Evolutionary conservation across 92 coral and sea anemone genomes (phyloP).

Genomic region (Phymanthus crucifer): DNA sequence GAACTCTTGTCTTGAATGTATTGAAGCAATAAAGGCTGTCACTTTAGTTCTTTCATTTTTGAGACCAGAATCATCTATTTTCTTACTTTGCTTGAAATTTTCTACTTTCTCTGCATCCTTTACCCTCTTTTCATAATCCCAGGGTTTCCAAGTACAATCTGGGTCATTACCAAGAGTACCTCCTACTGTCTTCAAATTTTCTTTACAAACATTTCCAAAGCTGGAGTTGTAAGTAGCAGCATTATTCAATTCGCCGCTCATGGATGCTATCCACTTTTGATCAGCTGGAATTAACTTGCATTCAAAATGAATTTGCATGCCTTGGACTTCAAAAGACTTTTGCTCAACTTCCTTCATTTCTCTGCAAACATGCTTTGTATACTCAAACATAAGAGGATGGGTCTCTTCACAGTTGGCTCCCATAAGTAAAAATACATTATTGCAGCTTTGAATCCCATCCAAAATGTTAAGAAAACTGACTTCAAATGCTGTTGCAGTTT

Average conservation of each 20-base stretch:
- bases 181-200: conserved; percentile 6
- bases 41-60: conserved; percentile 35
- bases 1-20: conserved; percentile 27
- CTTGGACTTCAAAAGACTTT: conserved; percentile 30
- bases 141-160: conserved; percentile 22
- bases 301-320: conserved; percentile 27
- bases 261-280: conserved; percentile 34
- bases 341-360: conserved; percentile 44
- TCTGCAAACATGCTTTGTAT: conserved; percentile 42
- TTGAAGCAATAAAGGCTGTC: conserved; percentile 26
- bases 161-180: conserved; percentile 16
- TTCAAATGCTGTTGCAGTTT: conserved; percentile 47
- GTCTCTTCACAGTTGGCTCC: conserved; percentile 56
- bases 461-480: conserved; percentile 50
- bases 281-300: conserved; percentile 45
- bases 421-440: conserved; percentile 44
- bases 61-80: conserved; percentile 17
- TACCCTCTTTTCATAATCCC: conserved; percentile 23
- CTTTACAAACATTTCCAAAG: conserved; percentile 28
- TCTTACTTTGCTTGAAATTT: conserved; percentile 3
- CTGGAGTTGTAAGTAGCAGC: conserved; percentile 29
- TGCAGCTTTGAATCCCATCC: conserved; percentile 32
- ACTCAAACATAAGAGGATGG: conserved; percentile 45
- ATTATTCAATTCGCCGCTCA: conserved; percentile 8
- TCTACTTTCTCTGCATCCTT: conserved; percentile 31